These are phyloP conservation scores for Chionomys nivalis DNA, from an alignment of 2,113 vertebrate genomes.

Conservation along the genomic window DNA sequence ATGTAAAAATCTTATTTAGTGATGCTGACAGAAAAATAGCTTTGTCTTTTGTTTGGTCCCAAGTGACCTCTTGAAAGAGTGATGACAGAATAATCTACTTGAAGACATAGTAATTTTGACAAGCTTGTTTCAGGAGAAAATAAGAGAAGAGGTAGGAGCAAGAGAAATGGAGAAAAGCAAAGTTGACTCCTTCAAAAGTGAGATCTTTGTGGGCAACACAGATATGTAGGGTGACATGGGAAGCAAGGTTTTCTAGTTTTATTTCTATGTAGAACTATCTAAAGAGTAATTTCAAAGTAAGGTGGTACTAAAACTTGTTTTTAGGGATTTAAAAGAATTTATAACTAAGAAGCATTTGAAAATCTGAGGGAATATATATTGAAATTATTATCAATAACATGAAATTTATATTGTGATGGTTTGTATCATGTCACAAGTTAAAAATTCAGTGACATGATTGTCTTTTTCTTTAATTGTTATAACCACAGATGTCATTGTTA, in stretches of 20 bases:
- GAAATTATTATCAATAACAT: not conserved
- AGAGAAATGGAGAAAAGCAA: not conserved
- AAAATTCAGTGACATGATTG: not conserved
- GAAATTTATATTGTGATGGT: not conserved
- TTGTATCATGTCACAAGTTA: not conserved
- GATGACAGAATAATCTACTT: not conserved
- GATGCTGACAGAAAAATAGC: not conserved
- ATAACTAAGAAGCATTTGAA: no score
- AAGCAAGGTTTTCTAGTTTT: not conserved
- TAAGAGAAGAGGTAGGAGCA: not conserved
- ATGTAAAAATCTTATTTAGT: not conserved
- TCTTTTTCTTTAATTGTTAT: not conserved
- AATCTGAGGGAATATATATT: not conserved
- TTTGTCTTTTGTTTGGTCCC: not conserved
- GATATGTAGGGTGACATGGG: fast-evolving
- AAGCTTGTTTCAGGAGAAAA: not conserved
- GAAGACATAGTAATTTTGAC: not conserved
- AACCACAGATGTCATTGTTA: not conserved
- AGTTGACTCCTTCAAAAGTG: not conserved
- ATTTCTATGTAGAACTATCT: not conserved
- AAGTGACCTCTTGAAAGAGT: not conserved
- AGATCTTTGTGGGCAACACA: fast-evolving
- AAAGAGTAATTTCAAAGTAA: not conserved
- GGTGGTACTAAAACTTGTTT: not conserved
- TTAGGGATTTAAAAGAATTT: not conserved